These are phyloP conservation scores for Polypedilum vanderplanki DNA, from an alignment of 1,140 invertebrate genomes.

Conservation along the genomic window DNA sequence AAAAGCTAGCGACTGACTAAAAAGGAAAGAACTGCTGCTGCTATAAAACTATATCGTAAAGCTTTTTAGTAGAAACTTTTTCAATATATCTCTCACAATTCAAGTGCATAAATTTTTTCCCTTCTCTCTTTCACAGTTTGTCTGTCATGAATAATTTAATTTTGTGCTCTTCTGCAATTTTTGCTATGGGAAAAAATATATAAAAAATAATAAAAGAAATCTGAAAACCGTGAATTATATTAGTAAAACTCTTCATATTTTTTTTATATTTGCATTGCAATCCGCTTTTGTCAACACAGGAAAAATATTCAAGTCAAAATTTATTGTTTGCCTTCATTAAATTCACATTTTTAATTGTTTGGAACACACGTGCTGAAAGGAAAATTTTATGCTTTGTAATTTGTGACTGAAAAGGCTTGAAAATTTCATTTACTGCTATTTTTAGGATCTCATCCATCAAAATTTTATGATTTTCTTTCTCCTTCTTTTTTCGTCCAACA, in stretches of 20 bases:
- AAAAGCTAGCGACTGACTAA: neutral
- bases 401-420: too few relatives aligned
- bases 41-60: constrained; percentile 14
- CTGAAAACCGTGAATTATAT: constrained; percentile 5
- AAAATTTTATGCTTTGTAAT: too few relatives aligned
- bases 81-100: constrained; percentile 6
- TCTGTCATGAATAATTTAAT: constrained; percentile 19
- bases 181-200: neutral
- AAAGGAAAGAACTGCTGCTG: neutral
- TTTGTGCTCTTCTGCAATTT: neutral
- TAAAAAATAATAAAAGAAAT: neutral
- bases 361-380: too few relatives aligned
- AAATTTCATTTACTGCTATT: too few relatives aligned
- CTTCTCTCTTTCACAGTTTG: neutral
- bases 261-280: neutral
- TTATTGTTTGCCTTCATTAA: too few relatives aligned
- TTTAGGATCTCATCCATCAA: too few relatives aligned
- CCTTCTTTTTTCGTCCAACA: too few relatives aligned
- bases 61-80: neutral
- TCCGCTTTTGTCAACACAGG: neutral
- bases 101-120: constrained; percentile 7
- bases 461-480: too few relatives aligned
- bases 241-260: neutral
- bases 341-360: too few relatives aligned
- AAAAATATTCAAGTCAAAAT: neutral